phyloP scores from a whole-genome alignment of 2,888 invertebrate genomes.

The Hydrotaea cyrtoneurina region DNA sequence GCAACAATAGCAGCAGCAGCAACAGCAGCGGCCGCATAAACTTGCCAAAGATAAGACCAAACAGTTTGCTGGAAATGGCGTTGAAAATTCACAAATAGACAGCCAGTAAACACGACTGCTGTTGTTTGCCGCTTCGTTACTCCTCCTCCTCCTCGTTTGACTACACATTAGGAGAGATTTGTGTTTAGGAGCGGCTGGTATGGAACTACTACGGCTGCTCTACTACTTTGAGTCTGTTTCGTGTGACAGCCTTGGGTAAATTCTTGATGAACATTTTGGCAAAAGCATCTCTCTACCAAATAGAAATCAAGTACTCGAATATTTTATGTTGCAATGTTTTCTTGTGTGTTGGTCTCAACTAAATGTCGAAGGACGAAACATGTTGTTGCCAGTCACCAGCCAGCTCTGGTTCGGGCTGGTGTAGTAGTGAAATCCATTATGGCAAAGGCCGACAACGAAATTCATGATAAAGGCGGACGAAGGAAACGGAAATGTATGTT shows the following conservation, averaged over 20 bases:
- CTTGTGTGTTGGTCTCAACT: not conserved
- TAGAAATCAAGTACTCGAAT: slow-evolving; percentile 14
- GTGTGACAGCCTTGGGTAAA: no score
- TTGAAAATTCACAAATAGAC: not conserved
- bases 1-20: slow-evolving; percentile 2
- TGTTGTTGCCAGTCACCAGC: no score
- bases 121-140: not conserved
- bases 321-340: not conserved
- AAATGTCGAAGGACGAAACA: not conserved
- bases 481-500: slow-evolving; percentile 46
- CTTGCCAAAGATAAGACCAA: not conserved
- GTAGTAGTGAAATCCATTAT: not conserved
- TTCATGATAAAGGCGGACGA: slow-evolving; percentile 6
- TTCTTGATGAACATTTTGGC: slow-evolving; percentile 4
- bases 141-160: not conserved
- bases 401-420: no score
- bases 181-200: not conserved
- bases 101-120: no score
- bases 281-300: not conserved
- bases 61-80: not conserved
- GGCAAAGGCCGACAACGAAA: not conserved
- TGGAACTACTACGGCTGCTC: not conserved
- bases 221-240: no score
- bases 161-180: not conserved
- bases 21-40: not conserved